phyloP scores from a whole-genome alignment of 2,797 vertebrate genomes.

The Sternotherus odoratus region DNA sequence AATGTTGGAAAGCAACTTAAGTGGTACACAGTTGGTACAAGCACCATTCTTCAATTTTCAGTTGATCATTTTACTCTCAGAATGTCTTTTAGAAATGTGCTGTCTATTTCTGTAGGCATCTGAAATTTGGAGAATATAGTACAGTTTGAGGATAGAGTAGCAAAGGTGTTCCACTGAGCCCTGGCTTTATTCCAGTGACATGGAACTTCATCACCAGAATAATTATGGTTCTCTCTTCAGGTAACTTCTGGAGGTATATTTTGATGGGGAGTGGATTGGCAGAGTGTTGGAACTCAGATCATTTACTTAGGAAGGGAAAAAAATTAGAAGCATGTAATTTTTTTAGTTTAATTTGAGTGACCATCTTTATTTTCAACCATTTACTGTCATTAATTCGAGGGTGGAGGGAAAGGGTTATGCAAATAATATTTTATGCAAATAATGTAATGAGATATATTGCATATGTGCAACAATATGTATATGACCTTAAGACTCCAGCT shows the following conservation, averaged over 20 bases:
- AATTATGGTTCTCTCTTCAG: neutral
- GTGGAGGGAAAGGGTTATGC: neutral
- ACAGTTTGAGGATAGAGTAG: neutral
- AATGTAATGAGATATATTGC: neutral
- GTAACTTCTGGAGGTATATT: neutral
- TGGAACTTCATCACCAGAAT: neutral
- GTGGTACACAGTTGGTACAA: neutral
- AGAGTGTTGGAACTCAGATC: neutral
- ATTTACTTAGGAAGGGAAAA: neutral
- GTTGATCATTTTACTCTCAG: neutral
- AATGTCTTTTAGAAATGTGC: neutral
- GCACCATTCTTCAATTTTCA: neutral
- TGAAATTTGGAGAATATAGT: neutral
- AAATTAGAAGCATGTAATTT: neutral
- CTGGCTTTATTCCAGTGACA: neutral
- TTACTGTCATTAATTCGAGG: neutral
- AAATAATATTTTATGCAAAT: neutral
- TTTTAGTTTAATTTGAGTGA: neutral
- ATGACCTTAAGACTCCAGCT: neutral
- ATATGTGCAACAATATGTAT: neutral
- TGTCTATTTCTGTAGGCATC: neutral
- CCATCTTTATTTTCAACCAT: neutral
- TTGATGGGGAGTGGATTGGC: neutral
- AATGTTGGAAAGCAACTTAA: neutral
- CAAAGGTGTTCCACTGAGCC: neutral